Conservation (phyloP, 53 echinoderm and acorn worm genomes). For the Stichopus horrens region DNA sequence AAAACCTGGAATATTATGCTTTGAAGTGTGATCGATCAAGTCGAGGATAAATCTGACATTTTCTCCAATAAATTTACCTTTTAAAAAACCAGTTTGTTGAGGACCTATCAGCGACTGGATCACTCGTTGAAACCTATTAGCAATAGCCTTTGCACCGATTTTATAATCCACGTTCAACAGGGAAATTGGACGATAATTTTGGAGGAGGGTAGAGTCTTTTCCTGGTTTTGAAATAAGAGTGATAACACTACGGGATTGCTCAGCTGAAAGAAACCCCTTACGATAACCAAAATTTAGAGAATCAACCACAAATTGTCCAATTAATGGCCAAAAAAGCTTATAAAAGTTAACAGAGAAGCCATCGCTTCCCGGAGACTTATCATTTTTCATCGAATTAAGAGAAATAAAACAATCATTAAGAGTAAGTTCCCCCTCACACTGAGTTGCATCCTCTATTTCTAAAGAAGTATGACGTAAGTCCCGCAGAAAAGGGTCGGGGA, state of each 20-base stretch:
- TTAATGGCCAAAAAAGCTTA: background rate
- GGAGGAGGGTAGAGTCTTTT: background rate
- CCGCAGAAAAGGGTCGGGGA: background rate
- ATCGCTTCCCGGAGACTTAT: constrained; percentile 64
- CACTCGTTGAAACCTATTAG: background rate
- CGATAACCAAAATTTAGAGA: background rate
- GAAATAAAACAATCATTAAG: background rate
- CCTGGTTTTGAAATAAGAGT: background rate
- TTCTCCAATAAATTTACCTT: too few relatives aligned
- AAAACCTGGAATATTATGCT: background rate
- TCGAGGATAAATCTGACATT: background rate
- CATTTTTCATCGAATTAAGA: constrained; percentile 30
- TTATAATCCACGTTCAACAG: constrained; percentile 16
- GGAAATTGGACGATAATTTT: constrained; percentile 9
- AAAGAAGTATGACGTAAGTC: background rate
- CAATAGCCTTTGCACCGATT: constrained; percentile 7
- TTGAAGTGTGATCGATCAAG: background rate
- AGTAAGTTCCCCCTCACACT: constrained; percentile 13
- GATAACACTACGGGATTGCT: background rate
- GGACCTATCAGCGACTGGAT: too few relatives aligned
- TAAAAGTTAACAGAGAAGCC: constrained; percentile 45
- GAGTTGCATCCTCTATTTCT: background rate
- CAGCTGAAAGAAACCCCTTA: background rate
- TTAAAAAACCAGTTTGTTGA: too few relatives aligned
- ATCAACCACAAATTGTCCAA: background rate